These are phyloP conservation scores for Quadriops clusia DNA, from an alignment of 2,888 invertebrate species.

Conservation along the genomic window DNA sequence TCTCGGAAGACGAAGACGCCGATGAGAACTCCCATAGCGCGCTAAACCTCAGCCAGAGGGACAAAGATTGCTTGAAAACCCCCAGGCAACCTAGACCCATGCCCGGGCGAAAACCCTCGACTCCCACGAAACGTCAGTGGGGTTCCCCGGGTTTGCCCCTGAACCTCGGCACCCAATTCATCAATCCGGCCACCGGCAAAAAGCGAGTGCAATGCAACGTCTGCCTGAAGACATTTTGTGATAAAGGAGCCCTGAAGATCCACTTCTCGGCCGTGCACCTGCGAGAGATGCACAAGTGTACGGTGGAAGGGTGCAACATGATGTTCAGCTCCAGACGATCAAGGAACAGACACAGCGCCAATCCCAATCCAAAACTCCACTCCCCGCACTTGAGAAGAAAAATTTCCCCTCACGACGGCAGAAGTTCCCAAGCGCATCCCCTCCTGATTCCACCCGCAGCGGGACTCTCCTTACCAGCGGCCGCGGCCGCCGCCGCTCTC, in stretches of 20 bases:
- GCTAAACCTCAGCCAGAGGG: constrained; percentile 52
- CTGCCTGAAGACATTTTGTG: constrained; percentile 97
- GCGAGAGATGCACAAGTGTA: constrained; percentile 99
- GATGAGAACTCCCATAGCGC: constrained; percentile 51
- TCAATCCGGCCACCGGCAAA: constrained; percentile 88
- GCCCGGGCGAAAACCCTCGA: constrained; percentile 51
- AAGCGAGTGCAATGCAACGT: constrained; percentile 97
- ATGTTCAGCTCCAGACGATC: constrained; percentile 97
- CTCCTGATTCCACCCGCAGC: constrained; percentile 64
- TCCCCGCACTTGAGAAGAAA: constrained; percentile 88
- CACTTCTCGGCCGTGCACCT: constrained; percentile 98
- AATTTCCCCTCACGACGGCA: constrained; percentile 87
- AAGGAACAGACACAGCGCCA: constrained; percentile 92
- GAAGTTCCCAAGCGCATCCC: constrained; percentile 78
- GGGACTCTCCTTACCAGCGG: constrained; percentile 48
- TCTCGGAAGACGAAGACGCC: constrained; percentile 47
- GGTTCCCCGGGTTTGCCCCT: constrained; percentile 64
- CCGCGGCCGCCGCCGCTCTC: constrained; percentile 35
- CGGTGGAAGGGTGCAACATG: constrained; percentile 97
- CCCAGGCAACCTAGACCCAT: constrained; percentile 34
- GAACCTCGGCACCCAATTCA: constrained; percentile 78
- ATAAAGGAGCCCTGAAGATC: constrained; percentile 98
- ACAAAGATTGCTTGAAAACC: constrained; percentile 38
- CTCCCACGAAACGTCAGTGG: constrained; percentile 71
- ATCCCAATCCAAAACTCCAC: constrained; percentile 96